Conservation (phyloP, 2,113 vertebrate species). For the Sinocyclocheilus grahami region DNA sequence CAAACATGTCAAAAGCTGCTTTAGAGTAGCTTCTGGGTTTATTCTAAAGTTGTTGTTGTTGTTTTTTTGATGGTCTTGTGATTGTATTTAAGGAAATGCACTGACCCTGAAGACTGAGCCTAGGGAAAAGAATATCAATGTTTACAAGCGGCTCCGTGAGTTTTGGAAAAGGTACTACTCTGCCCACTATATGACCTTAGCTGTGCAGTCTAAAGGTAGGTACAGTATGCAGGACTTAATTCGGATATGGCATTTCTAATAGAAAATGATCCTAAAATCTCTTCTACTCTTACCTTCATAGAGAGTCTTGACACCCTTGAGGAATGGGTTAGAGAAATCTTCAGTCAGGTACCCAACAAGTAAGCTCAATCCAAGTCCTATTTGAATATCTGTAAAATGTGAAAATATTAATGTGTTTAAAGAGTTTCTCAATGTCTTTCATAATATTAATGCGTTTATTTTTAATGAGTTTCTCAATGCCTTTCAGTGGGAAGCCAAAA, state of each 20-base stretch:
- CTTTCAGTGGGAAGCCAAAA: slow-evolving; percentile 80
- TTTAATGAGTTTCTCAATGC: not conserved
- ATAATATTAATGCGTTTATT: no score
- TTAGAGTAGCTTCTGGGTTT: not conserved
- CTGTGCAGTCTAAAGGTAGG: slow-evolving; percentile 94
- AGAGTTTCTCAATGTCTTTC: no score
- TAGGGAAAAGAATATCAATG: slow-evolving; percentile 86
- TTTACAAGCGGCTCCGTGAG: slow-evolving; percentile 83
- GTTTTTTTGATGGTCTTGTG: not conserved
- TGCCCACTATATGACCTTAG: slow-evolving; percentile 94
- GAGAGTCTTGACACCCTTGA: slow-evolving; percentile 94
- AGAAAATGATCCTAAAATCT: not conserved
- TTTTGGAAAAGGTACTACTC: slow-evolving; percentile 94
- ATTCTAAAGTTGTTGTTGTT: not conserved
- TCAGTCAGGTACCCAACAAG: slow-evolving; percentile 93
- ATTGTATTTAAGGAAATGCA: slow-evolving; percentile 83
- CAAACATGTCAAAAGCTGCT: not conserved
- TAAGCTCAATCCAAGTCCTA: slow-evolving; percentile 63
- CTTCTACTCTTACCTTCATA: slow-evolving; percentile 58
- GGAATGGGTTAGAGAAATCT: slow-evolving; percentile 93
- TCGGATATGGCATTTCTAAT: not conserved
- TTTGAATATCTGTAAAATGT: not conserved
- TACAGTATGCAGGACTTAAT: not conserved
- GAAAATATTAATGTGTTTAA: no score
- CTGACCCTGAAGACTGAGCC: slow-evolving; percentile 92